Evolutionary conservation across 2,797 vertebrate species (phyloP).

Genomic region (Poecilia gillii): DNA sequence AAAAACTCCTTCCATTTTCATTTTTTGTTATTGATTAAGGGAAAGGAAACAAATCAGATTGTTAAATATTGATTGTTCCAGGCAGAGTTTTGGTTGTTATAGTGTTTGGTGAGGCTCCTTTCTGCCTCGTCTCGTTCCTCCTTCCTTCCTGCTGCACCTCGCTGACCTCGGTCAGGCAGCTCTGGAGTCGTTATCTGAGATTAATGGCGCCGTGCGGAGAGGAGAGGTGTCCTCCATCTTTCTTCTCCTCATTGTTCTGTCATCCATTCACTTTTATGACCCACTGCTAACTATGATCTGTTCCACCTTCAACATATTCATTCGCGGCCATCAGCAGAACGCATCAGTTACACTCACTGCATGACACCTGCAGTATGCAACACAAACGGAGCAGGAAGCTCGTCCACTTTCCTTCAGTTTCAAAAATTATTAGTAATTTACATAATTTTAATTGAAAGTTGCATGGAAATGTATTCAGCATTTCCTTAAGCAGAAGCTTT

Average conservation of each 20-base stretch:
- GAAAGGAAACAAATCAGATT: neutral
- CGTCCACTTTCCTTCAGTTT: neutral
- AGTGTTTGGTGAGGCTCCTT: neutral
- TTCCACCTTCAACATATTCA: slow-evolving; percentile 12
- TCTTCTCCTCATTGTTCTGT: slow-evolving; percentile 14
- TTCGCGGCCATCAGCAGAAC: neutral
- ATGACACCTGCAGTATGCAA: neutral
- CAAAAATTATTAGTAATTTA: neutral
- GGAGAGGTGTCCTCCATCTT: slow-evolving; percentile 35
- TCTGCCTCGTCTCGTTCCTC: neutral
- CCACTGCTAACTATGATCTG: slow-evolving; percentile 21
- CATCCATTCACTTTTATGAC: slow-evolving; percentile 30
- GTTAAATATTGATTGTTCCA: neutral
- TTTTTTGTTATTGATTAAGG: neutral
- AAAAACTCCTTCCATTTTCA: no score
- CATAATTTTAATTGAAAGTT: neutral
- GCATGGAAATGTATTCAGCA: neutral
- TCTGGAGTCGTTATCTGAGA: slow-evolving; percentile 19
- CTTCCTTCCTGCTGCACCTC: neutral
- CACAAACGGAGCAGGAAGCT: neutral
- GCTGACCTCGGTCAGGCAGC: neutral
- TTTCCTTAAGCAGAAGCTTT: neutral
- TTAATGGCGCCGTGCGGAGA: slow-evolving; percentile 20
- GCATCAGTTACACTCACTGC: slow-evolving; percentile 1
- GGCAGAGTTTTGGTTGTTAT: neutral